phyloP scores from a whole-genome alignment of 1,140 invertebrate species.

The Lepidurus packardi region DNA sequence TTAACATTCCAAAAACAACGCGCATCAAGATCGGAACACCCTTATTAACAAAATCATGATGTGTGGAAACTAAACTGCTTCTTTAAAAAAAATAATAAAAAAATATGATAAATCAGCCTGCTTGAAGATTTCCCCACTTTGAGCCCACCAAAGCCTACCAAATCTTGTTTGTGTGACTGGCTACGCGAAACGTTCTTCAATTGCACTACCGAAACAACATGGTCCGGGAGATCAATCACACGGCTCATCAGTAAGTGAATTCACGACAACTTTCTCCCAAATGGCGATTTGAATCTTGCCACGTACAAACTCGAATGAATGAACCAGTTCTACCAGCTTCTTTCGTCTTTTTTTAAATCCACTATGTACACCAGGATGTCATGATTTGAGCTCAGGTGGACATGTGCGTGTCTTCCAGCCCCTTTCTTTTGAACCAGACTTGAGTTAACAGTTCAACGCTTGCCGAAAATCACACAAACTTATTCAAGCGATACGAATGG shows the following conservation, averaged over 20 bases:
- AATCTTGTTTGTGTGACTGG: background rate
- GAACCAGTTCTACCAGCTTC: constrained; percentile 13
- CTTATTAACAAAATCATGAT: background rate
- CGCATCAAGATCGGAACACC: background rate
- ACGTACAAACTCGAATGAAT: background rate
- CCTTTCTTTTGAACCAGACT: background rate
- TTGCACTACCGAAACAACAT: background rate
- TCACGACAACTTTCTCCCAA: background rate
- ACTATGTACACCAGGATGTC: constrained; percentile 18
- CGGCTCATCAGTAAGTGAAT: background rate
- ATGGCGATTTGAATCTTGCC: background rate
- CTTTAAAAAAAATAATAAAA: background rate
- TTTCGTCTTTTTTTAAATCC: background rate
- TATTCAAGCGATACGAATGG: background rate
- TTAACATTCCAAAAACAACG: background rate
- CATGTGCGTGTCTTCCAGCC: constrained; percentile 11
- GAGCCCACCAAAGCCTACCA: background rate
- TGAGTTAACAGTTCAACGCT: background rate
- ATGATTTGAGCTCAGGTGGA: constrained; percentile 10
- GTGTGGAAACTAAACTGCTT: background rate
- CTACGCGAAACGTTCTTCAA: background rate
- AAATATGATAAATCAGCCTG: background rate
- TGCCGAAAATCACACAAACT: background rate
- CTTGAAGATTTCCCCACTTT: background rate
- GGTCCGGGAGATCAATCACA: background rate